Base-by-base conservation (phyloP, 1,140 invertebrate species). In the Goniozus legneri region DNA sequence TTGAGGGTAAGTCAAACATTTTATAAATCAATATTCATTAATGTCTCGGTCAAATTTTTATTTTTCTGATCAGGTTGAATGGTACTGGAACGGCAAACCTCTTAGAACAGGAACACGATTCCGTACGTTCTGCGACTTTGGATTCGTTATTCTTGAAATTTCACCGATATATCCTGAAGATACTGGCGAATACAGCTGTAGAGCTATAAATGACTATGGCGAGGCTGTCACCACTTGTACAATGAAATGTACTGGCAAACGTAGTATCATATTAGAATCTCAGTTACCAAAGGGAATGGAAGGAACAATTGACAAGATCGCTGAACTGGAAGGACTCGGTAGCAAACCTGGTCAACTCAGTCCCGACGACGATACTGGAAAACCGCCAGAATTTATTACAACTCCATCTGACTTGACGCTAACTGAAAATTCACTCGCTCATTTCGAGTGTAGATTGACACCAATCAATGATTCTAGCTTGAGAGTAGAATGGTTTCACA, bases 401-500 rank as follows among this genome's bases (percentile, higher is more conserved):
- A 87, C 87, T 14, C 89, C 93, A 14, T 81, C 84, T 13, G 92
- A 95, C 72, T 78, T 92, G 38, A 83, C 84, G 12, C 73, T 97
- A n/a, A 77, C 80, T 10, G 95, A 97, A 77, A 95, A 95, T 61
- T 85, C 87, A 8, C 76, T 94, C 36, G 92, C 92, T 49, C 93
- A 96, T 71, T 94, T 97, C 58, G 93, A 97, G 76, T 94, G 91
- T 54, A 84, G 89, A 31, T 73, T 96, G 15, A 83, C 85, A 43
- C 94, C 94, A n/a, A 82, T 93, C 7, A 91, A 92, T 60, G 93
- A 97, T 76, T 88, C 90, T 1, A 91, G 87, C 46, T 89, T 97
- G 87, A 81, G 87, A 54, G 91, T 97, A 12, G 94, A 97, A 75
- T 97, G 94, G 94, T 97, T 87, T 82, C 92, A 96, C 58, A 95